A percentile compares a stretch with the other conserved stretches of the same genome.
Evolutionary conservation across 2,113 vertebrate species (phyloP).

Genomic region (Lamprotornis superbus): DNA sequence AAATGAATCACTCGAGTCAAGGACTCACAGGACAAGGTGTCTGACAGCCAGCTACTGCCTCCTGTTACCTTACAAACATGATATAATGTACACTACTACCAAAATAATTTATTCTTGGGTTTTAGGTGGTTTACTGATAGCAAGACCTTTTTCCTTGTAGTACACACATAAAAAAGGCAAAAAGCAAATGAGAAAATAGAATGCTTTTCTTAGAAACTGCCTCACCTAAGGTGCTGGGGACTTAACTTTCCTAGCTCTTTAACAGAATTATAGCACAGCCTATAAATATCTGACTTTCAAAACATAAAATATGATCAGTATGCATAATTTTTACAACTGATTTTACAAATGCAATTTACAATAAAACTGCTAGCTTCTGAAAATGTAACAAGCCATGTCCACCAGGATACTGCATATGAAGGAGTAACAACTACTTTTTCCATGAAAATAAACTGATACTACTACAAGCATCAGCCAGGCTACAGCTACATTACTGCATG

Average conservation of each 20-base stretch:
- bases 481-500: background rate
- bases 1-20: background rate
- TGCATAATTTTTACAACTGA: background rate
- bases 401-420: background rate
- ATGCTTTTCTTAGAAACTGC: background rate
- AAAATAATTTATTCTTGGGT: background rate
- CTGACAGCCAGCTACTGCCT: background rate
- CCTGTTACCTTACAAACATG: background rate
- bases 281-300: background rate
- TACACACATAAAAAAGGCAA: background rate
- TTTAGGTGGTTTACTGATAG: background rate
- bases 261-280: background rate
- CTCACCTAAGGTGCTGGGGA: background rate
- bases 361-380: background rate
- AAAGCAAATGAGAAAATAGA: background rate
- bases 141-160: background rate
- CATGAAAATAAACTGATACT: background rate
- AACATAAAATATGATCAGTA: background rate
- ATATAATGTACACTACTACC: fast-evolving
- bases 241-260: background rate
- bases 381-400: background rate
- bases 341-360: background rate
- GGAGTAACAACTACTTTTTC: background rate
- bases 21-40: background rate
- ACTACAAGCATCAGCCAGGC: background rate